phyloP scores from a whole-genome alignment of 2,888 invertebrate species.

The Rhaphigaster nebulosa region DNA sequence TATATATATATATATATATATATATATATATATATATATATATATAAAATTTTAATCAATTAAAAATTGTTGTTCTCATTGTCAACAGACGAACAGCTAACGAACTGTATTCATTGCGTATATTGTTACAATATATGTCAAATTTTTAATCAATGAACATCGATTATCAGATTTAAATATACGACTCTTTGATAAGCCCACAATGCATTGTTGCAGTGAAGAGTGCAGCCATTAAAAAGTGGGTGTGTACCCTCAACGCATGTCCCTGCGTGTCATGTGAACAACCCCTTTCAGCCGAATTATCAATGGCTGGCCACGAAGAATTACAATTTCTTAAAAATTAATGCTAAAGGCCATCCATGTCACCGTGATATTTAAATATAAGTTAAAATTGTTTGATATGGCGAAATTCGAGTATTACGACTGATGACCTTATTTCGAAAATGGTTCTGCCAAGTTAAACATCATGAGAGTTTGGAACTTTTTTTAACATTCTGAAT shows the following conservation, averaged over 20 bases:
- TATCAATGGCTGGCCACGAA: neutral
- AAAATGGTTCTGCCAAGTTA: neutral
- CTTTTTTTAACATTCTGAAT: neutral
- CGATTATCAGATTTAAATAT: neutral
- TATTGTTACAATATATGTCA: neutral
- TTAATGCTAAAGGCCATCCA: neutral
- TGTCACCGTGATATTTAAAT: neutral
- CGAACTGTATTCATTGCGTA: neutral
- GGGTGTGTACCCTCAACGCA: conserved; percentile 24
- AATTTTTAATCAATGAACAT: neutral
- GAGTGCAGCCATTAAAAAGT: neutral
- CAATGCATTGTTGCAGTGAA: neutral
- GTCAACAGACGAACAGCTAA: no score
- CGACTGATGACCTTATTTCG: neutral
- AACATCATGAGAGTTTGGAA: neutral
- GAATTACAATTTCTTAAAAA: neutral
- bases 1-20: no score
- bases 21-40: no score
- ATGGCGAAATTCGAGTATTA: neutral
- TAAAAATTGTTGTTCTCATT: no score
- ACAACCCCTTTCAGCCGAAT: neutral
- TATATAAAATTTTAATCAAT: no score
- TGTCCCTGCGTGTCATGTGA: conserved; percentile 8
- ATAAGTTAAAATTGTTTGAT: neutral
- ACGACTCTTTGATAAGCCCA: neutral